A percentile compares a stretch with the other conserved stretches of the same genome.
Conservation (phyloP, 2,113 vertebrate genomes). For the Anseranas semipalmata region DNA sequence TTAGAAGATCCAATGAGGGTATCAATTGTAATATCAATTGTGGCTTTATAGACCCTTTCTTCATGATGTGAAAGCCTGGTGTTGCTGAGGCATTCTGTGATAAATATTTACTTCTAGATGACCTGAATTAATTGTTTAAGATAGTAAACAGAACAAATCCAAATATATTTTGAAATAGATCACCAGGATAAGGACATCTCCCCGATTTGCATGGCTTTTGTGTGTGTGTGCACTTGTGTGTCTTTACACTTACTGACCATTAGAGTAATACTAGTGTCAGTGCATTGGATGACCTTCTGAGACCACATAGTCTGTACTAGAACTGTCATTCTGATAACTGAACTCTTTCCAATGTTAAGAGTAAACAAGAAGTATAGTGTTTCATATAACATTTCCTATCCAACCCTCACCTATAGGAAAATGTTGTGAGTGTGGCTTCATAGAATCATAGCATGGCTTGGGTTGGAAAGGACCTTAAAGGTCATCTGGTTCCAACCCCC, state of each 20-base stretch:
- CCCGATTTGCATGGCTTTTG: not conserved
- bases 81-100: not conserved
- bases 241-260: not conserved
- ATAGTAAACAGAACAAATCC: not conserved
- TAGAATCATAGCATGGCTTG: no score
- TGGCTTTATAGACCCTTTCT: not conserved
- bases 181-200: not conserved
- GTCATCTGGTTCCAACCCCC: no score
- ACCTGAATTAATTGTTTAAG: not conserved
- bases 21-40: rapidly evolving
- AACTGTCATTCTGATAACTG: not conserved
- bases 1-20: not conserved
- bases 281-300: not conserved
- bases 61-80: not conserved
- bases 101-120: not conserved
- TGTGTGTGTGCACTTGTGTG: no score
- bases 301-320: not conserved
- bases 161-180: not conserved
- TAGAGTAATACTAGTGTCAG: not conserved
- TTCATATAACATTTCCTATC: not conserved
- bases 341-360: not conserved
- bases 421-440: not conserved
- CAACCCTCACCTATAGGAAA: not conserved
- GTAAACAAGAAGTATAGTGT: not conserved
- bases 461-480: no score